phyloP scores from a whole-genome alignment of 2,113 vertebrate genomes.

The Melanostigma gelatinosum region DNA sequence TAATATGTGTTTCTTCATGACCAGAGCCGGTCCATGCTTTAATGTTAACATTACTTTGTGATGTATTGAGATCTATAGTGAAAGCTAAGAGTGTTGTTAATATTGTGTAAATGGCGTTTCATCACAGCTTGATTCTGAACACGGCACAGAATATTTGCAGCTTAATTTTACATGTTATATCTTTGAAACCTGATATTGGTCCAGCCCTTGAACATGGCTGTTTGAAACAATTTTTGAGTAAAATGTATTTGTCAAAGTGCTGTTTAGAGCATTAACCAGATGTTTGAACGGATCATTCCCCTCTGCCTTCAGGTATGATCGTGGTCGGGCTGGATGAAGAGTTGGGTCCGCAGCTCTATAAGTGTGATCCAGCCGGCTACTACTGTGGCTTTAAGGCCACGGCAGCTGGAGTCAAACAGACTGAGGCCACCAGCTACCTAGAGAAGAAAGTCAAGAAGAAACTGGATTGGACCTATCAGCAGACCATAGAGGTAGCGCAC shows the following conservation, averaged over 20 bases:
- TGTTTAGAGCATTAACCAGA: background rate
- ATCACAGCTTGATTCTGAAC: background rate
- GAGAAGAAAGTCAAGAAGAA: constrained; percentile 99
- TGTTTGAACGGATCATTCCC: background rate
- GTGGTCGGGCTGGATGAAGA: constrained; percentile 93
- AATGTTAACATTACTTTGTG: background rate
- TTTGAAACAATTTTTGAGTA: background rate
- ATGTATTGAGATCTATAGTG: background rate
- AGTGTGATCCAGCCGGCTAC: constrained; percentile 96
- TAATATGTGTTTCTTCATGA: background rate
- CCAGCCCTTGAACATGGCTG: no score
- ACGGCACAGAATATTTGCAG: background rate
- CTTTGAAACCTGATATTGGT: background rate
- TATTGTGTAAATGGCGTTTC: background rate
- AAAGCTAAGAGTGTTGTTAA: background rate
- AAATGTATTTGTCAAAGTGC: background rate
- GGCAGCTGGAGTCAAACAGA: constrained; percentile 94
- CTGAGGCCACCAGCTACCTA: constrained; percentile 95
- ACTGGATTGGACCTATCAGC: constrained; percentile 93
- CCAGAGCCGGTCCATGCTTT: background rate
- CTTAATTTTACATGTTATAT: background rate
- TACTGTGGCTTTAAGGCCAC: constrained; percentile 98
- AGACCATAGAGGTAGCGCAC: constrained; percentile 90
- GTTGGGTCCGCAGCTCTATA: constrained; percentile 91
- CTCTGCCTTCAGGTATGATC: constrained; percentile 88